Conservation (phyloP, 2,797 vertebrate species). For the Anguilla megastoma region DNA sequence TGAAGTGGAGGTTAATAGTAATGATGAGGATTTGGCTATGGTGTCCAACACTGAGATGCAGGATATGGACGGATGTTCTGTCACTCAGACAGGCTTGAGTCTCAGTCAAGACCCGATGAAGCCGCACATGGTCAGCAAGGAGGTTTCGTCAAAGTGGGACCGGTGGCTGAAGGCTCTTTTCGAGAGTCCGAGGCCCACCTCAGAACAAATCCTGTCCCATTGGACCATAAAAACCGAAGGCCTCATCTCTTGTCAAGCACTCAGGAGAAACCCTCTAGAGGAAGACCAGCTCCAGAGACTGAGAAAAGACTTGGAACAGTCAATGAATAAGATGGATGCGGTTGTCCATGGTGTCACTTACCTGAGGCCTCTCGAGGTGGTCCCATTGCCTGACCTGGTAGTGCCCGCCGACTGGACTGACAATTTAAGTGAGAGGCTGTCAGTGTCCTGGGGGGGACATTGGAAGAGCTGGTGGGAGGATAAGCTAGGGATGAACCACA, state of each 20-base stretch:
- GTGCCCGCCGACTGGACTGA: constrained; percentile 48
- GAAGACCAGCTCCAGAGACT: constrained; percentile 34
- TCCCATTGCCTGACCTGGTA: constrained; percentile 9
- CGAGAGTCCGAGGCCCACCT: background rate
- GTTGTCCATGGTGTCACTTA: constrained; percentile 45
- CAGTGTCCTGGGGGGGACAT: constrained; percentile 67
- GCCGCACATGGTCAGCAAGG: constrained; percentile 29
- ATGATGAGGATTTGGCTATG: background rate
- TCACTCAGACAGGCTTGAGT: background rate
- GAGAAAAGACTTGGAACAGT: constrained; percentile 56
- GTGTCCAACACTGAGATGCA: background rate
- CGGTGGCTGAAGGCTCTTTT: constrained; percentile 59
- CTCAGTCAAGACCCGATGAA: background rate
- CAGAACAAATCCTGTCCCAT: background rate
- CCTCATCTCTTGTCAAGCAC: background rate
- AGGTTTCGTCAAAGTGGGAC: constrained; percentile 56
- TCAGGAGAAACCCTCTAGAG: background rate
- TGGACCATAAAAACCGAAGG: background rate
- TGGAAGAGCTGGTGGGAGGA: constrained; percentile 80
- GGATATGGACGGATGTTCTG: too few relatives aligned
- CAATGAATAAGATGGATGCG: constrained; percentile 53
- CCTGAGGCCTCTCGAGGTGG: constrained; percentile 9
- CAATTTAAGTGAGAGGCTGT: constrained; percentile 73
- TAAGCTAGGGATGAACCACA: constrained; percentile 53
- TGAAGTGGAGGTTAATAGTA: constrained; percentile 48